A percentile compares a stretch with the other conserved stretches of the same genome.
These are phyloP conservation scores for Callimorpha dominula DNA, from an alignment of 2,888 invertebrate genomes.

Conservation along the genomic window DNA sequence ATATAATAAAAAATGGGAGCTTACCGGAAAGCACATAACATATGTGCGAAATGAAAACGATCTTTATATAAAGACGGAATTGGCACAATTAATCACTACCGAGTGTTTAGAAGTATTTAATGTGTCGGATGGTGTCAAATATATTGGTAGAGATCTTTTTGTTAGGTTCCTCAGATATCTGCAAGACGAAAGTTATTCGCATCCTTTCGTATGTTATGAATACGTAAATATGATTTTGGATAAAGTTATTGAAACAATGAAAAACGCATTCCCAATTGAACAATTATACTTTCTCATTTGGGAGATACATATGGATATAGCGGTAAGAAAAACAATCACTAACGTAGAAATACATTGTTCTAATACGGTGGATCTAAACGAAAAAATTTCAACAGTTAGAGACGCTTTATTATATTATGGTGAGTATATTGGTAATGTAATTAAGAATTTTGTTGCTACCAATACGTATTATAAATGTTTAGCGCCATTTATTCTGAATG, in stretches of 20 bases:
- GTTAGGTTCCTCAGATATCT: conserved; percentile 44
- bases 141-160: conserved; percentile 36
- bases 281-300: conserved; percentile 56
- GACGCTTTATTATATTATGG: conserved; percentile 43
- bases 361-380: conserved; percentile 1
- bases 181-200: conserved; percentile 21
- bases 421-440: conserved; percentile 44
- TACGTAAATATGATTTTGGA: conserved; percentile 48
- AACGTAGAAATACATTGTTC: conserved; percentile 19
- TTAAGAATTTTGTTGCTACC: conserved; percentile 45
- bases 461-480: conserved; percentile 30
- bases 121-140: conserved; percentile 30
- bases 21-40: conserved; percentile 47
- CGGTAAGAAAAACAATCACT: conserved; percentile 39
- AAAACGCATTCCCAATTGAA: conserved; percentile 17
- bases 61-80: conserved; percentile 31
- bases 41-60: conserved; percentile 37
- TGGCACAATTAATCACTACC: conserved; percentile 45
- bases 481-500: conserved; percentile 8
- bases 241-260: conserved; percentile 37
- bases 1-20: conserved; percentile 54
- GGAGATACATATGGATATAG: conserved; percentile 50
- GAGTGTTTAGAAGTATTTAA: conserved; percentile 48
- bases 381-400: conserved; percentile 11
- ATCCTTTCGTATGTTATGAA: conserved; percentile 10